These are phyloP conservation scores for Glyptemys insculpta DNA, from an alignment of 2,797 vertebrate genomes.

Conservation along the genomic window DNA sequence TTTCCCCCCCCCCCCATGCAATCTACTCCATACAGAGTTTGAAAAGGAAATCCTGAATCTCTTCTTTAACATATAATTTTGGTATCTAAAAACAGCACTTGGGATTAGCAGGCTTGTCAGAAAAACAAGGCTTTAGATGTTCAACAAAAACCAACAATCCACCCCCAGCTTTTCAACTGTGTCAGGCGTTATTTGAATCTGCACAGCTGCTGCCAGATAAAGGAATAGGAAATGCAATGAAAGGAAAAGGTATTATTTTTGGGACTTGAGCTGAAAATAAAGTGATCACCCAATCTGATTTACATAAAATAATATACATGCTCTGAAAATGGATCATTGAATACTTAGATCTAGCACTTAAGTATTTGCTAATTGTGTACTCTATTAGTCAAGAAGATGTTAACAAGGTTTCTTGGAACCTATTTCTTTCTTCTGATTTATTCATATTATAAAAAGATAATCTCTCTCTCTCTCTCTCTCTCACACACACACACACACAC, in stretches of 20 bases:
- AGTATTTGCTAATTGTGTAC: slow-evolving; percentile 13
- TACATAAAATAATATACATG: background rate
- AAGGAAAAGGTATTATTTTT: slow-evolving; percentile 72
- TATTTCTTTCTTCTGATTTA: slow-evolving; percentile 5
- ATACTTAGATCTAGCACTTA: background rate
- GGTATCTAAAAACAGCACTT: slow-evolving; percentile 66
- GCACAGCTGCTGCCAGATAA: slow-evolving; percentile 60
- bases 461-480: background rate
- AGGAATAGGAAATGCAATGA: slow-evolving; percentile 54
- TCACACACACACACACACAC: background rate
- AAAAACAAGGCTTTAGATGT: slow-evolving; percentile 70
- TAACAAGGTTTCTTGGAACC: background rate
- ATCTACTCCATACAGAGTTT: slow-evolving; percentile 43
- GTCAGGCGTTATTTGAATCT: slow-evolving; percentile 67
- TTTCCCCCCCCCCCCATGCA: background rate
- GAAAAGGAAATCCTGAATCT: slow-evolving; percentile 66
- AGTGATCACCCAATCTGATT: slow-evolving; percentile 4
- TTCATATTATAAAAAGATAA: background rate
- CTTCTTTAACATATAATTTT: slow-evolving; percentile 71
- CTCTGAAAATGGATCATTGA: slow-evolving; percentile 41
- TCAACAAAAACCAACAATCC: slow-evolving; percentile 61
- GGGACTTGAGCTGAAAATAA: slow-evolving; percentile 52
- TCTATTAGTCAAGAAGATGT: background rate
- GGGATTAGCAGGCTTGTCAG: slow-evolving; percentile 70
- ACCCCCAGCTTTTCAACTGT: slow-evolving; percentile 61